A percentile compares a stretch with the other conserved stretches of the same genome.
Evolutionary conservation across 2,113 vertebrate genomes (phyloP).

Genomic region (Ammospiza caudacuta): DNA sequence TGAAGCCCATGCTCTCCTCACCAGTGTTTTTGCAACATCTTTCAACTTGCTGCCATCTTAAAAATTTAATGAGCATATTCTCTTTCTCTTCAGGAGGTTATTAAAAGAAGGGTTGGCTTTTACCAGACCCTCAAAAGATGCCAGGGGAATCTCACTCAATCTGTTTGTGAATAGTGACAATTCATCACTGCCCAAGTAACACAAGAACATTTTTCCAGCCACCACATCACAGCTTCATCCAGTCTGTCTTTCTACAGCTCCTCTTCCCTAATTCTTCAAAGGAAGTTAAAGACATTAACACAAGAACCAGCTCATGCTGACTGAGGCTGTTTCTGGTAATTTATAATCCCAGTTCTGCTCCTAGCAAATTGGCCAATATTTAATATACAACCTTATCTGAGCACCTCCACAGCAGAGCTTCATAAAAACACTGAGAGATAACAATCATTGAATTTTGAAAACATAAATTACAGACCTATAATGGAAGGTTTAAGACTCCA

Average conservation of each 20-base stretch:
- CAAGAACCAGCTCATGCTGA: background rate
- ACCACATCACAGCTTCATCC: background rate
- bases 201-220: background rate
- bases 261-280: background rate
- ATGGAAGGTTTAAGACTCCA: background rate
- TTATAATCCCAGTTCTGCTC: background rate
- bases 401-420: slow-evolving; percentile 3
- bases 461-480: slow-evolving; percentile 44
- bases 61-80: background rate
- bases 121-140: background rate
- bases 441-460: slow-evolving; percentile 16
- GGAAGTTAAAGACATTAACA: background rate
- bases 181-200: background rate
- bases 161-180: background rate
- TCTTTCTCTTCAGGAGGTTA: background rate
- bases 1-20: background rate
- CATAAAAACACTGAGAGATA: slow-evolving; percentile 23
- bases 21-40: background rate
- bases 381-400: slow-evolving; percentile 35
- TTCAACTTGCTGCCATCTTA: background rate
- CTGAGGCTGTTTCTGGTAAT: background rate
- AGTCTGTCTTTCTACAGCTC: background rate
- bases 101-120: background rate
- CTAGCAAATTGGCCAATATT: background rate
- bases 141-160: background rate